phyloP scores from a whole-genome alignment of 2,113 vertebrate species.

The Heptranchias perlo region DNA sequence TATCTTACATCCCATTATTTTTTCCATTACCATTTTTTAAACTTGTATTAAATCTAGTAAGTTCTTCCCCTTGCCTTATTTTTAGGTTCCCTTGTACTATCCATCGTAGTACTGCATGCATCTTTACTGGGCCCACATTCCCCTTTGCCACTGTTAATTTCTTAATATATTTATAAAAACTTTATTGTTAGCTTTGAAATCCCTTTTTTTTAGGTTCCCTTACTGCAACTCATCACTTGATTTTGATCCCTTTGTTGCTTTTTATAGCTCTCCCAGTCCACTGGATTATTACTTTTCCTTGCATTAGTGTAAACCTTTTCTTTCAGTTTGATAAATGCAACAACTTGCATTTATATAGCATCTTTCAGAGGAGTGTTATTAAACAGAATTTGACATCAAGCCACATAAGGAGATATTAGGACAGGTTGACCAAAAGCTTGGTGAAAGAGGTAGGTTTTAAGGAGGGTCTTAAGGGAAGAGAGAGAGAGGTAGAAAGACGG shows the following conservation, averaged over 20 bases:
- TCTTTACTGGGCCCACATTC: too few relatives aligned
- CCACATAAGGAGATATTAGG: too few relatives aligned
- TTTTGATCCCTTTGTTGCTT: neutral
- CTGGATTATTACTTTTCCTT: neutral
- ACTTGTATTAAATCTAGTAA: neutral
- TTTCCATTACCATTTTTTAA: neutral
- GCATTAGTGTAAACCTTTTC: neutral
- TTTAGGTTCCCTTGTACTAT: neutral
- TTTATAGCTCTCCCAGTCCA: neutral
- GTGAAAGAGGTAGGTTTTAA: too few relatives aligned
- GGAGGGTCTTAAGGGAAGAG: too few relatives aligned
- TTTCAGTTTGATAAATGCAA: neutral
- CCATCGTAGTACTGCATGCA: neutral
- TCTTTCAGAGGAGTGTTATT: too few relatives aligned
- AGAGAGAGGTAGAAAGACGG: too few relatives aligned
- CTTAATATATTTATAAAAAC: neutral
- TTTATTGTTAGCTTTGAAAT: neutral
- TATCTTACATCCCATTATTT: neutral
- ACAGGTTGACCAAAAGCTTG: too few relatives aligned
- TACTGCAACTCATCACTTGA: neutral
- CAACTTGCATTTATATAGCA: too few relatives aligned
- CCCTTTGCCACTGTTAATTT: neutral
- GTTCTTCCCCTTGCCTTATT: neutral
- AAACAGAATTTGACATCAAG: too few relatives aligned
- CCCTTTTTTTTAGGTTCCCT: neutral